Evolutionary conservation across 2,888 invertebrate species (phyloP), one percentile per base, ranked within the genome.

Genomic region (Euspilapteryx auroguttella): DNA sequence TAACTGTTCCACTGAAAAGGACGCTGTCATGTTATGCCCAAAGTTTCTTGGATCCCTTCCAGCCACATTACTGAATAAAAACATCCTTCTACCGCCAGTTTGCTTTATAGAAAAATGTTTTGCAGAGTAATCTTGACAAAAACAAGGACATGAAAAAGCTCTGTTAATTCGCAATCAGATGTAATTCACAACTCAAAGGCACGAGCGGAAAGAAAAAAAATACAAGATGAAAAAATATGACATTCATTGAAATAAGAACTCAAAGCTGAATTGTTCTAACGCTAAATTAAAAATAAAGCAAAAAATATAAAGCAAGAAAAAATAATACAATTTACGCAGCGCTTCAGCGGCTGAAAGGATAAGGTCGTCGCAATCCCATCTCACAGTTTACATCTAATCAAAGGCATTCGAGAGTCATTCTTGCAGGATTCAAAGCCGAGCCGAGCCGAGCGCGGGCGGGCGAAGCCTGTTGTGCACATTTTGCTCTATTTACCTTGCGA

Each of bases 41-140:
- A 54, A 63, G 44, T 63, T 62, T 54, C 52, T 65, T 68, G 69
- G 66, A 61, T 39, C 45, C 38, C 35, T 47, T 65, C 65, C 69
- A 66, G 51, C 37, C 39, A 37, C 39, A 43, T 48, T 45, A 45
- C 37, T n/a, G n/a, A n/a, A n/a, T n/a, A n/a, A n/a, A n/a, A n/a
- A n/a, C n/a, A n/a, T n/a, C n/a, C n/a, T n/a, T n/a, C n/a, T n/a
- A n/a, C n/a, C n/a, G n/a, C n/a, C n/a, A n/a, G n/a, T n/a, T n/a
- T n/a, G n/a, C n/a, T n/a, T n/a, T n/a, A n/a, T n/a, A n/a, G n/a
- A n/a, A n/a, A n/a, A n/a, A n/a, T n/a, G n/a, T n/a, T n/a, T n/a
- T n/a, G n/a, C n/a, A n/a, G n/a, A n/a, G n/a, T n/a, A n/a, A n/a
- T 43, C 35, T 33, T 42, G 39, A 45, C 45, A 45, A 55, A 53